Evolutionary conservation across 2,888 invertebrate genomes (phyloP).

Genomic region (Torymus auratus): DNA sequence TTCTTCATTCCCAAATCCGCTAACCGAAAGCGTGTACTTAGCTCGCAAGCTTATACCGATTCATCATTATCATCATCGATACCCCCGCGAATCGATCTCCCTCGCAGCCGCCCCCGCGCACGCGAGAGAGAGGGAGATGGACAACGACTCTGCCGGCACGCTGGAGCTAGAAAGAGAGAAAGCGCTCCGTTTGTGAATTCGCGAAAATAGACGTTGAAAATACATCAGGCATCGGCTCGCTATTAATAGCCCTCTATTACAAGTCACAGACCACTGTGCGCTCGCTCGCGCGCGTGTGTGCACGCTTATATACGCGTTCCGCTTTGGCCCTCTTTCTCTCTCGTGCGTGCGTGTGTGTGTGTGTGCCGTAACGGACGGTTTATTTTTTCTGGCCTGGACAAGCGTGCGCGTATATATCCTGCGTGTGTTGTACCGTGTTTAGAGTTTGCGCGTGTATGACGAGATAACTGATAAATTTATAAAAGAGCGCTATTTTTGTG

Average conservation of each 20-base stretch:
- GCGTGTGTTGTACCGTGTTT: no score
- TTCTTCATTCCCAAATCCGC: no score
- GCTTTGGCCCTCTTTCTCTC: constrained; percentile 7
- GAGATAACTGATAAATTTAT: constrained; percentile 26
- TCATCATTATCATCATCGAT: not conserved
- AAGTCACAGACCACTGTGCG: constrained; percentile 69
- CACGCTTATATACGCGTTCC: constrained; percentile 22
- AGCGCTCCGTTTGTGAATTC: constrained; percentile 50
- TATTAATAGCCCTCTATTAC: constrained; percentile 74
- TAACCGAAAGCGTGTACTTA: no score
- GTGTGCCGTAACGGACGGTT: constrained; percentile 69
- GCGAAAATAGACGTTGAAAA: constrained; percentile 72
- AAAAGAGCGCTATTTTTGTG: constrained; percentile 18
- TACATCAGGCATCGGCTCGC: constrained; percentile 72
- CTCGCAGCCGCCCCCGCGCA: no score
- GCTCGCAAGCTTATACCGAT: not conserved
- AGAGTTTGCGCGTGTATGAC: not conserved
- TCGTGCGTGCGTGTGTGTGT: constrained; percentile 64
- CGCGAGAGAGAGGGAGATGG: not conserved
- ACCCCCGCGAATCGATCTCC: no score
- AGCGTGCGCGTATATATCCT: not conserved
- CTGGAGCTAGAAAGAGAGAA: constrained; percentile 20
- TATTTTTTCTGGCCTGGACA: constrained; percentile 60
- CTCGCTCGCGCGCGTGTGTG: not conserved
- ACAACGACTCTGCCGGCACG: not conserved